phyloP scores from a whole-genome alignment of 2,797 vertebrate species.

The Sandelia bainsii region DNA sequence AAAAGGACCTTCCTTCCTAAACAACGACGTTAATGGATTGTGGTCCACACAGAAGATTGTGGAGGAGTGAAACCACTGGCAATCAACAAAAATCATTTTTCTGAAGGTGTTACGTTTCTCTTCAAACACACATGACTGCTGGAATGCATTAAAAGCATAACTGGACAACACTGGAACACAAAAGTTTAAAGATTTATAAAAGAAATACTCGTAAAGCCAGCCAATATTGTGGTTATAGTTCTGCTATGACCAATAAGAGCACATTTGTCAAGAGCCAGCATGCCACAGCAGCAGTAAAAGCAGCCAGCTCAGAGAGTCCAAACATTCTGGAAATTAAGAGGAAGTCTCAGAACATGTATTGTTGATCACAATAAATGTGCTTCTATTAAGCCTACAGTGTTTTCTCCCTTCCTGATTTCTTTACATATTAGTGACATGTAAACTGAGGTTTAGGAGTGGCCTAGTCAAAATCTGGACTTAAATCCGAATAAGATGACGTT shows the following conservation, averaged over 20 bases:
- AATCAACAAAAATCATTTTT: neutral
- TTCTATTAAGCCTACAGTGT: constrained; percentile 1
- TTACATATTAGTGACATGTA: too few species aligned
- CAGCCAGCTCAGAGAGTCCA: constrained; percentile 9
- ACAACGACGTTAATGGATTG: neutral
- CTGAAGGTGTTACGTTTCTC: neutral
- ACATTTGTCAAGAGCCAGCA: constrained; percentile 18
- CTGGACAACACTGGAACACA: neutral
- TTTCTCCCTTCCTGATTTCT: too few species aligned
- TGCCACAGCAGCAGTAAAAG: constrained; percentile 11
- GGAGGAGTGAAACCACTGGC: neutral
- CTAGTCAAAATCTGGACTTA: too few species aligned
- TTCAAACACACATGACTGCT: neutral
- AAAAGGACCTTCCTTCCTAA: neutral
- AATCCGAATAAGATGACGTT: too few species aligned
- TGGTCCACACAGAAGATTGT: neutral
- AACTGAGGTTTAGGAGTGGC: too few species aligned
- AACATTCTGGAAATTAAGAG: constrained; percentile 22
- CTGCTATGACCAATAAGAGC: constrained; percentile 23
- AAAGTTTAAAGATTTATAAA: neutral
- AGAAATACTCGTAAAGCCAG: neutral
- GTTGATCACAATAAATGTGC: neutral
- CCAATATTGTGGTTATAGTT: neutral
- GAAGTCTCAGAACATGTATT: constrained; percentile 24
- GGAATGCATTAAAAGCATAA: neutral